Evolutionary conservation across 2,797 vertebrate species (phyloP).

Genomic region (Chloroceryle inda): DNA sequence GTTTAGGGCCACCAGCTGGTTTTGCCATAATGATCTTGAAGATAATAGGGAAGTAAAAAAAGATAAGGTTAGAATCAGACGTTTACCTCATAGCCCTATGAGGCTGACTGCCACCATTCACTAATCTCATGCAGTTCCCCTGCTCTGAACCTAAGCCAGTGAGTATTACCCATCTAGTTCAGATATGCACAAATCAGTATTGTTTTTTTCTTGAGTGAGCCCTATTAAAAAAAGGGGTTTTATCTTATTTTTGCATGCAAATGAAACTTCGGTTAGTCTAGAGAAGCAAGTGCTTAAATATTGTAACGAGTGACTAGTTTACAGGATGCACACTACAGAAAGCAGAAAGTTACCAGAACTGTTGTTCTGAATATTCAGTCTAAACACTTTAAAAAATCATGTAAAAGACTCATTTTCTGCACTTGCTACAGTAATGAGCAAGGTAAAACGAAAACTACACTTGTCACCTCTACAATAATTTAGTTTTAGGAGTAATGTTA

Average conservation of each 20-base stretch:
- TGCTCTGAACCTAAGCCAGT: not conserved
- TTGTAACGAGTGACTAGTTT: not conserved
- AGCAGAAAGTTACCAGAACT: not conserved
- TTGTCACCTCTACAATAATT: not conserved
- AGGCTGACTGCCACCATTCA: not conserved
- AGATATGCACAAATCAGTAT: not conserved
- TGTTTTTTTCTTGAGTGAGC: not conserved
- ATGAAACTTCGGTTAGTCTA: not conserved
- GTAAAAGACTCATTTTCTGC: not conserved
- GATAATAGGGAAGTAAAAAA: not conserved
- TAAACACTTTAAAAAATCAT: not conserved
- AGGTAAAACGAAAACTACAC: not conserved
- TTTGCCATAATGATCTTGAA: constrained; percentile 94
- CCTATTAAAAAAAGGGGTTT: not conserved
- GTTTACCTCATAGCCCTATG: not conserved
- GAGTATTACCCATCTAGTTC: not conserved
- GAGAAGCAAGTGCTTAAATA: not conserved
- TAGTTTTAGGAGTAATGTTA: not conserved
- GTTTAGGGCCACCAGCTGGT: constrained; percentile 92
- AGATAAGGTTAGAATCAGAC: not conserved
- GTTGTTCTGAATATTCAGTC: not conserved
- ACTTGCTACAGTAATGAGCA: not conserved
- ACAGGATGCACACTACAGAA: not conserved
- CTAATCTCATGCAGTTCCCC: not conserved
- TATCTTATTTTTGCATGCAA: constrained; percentile 33